phyloP scores from a whole-genome alignment of 2,888 invertebrate genomes.

The Zygaena filipendulae region DNA sequence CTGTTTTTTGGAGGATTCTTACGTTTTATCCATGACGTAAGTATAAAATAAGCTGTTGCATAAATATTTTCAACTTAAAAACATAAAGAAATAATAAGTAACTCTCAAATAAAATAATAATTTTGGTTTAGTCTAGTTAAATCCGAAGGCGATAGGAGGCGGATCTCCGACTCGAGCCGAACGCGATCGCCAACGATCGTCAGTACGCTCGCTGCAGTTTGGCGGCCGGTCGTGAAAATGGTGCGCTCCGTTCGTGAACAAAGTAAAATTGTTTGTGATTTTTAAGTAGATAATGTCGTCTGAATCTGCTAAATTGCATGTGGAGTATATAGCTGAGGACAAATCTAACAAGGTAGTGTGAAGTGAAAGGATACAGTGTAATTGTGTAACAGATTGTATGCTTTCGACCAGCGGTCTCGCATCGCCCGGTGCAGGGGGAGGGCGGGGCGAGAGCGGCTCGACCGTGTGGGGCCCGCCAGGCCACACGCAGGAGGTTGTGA shows the following conservation, averaged over 20 bases:
- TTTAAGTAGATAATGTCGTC: constrained; percentile 64
- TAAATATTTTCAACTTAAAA: no score
- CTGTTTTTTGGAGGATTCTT: no score
- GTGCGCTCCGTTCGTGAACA: constrained; percentile 58
- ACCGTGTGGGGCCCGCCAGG: constrained; percentile 70
- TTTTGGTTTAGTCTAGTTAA: no score
- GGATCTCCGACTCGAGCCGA: constrained; percentile 61
- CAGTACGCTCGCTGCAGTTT: constrained; percentile 64
- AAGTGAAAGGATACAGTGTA: constrained; percentile 44
- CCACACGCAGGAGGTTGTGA: constrained; percentile 71
- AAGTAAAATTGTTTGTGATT: constrained; percentile 55
- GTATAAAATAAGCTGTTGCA: no score
- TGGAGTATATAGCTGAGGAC: constrained; percentile 63
- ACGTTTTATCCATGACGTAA: no score
- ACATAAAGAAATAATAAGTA: no score
- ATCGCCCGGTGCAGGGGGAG: constrained; percentile 63
- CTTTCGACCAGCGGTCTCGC: constrained; percentile 62
- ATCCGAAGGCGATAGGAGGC: constrained; percentile 62
- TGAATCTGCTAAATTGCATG: constrained; percentile 57
- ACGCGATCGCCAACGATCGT: constrained; percentile 36
- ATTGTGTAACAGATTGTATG: constrained; percentile 64
- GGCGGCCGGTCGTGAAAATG: constrained; percentile 67
- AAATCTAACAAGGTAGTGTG: constrained; percentile 55
- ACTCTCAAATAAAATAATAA: no score
- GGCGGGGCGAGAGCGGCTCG: constrained; percentile 65